Base-by-base conservation (phyloP, 2,113 vertebrate genomes). In the Numenius arquata region DNA sequence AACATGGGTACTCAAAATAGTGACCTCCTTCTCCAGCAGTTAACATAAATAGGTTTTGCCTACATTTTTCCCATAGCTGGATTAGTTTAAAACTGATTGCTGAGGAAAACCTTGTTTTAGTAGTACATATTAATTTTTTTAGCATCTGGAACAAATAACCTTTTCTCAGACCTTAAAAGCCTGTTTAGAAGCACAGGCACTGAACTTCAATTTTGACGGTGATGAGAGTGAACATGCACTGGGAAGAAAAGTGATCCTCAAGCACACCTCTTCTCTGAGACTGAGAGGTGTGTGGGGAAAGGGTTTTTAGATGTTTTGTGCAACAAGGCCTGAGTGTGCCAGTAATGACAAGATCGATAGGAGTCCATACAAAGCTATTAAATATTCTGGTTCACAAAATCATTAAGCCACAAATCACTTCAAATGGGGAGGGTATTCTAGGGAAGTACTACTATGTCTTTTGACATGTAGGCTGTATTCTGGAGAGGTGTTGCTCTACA, bases 311-410 rank as follows among this genome's bases (percentile, higher is more conserved):
- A 30, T 17, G 26, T 50, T 80, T 90, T 59, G 26, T 73, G 58
- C 32, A 58, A n/a, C 41, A 50, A 48, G 22, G 6, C 19, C 55
- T 66, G 45, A 48, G 6, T 0, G 0, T 32, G 53, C 6, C 40
- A 41, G n/a, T 68, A 43, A 45, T 58, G 58, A 16, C 7, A 38
- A 70, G 9, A 41, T 20, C 1, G 0, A 25, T 40, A 56, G 16
- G 23, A 53, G 45, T 66, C 32, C 30, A 50, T 62, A 11, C 50
- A 70, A 38, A 12, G 2, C 20, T 79, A 15, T 75, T 61, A 79
- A 76, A 65, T 72, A 55, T 9, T 58, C 30, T 26, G 12, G 19
- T 68, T 86, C 55, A 77, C 25, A 58, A 73, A 85, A 34, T n/a
- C 30, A 32, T 83, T 66, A 88, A 73, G 21, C 6, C 19, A 90